These are phyloP conservation scores for Indicator maculatus DNA, from an alignment of 2,113 vertebrate species.

Conservation along the genomic window DNA sequence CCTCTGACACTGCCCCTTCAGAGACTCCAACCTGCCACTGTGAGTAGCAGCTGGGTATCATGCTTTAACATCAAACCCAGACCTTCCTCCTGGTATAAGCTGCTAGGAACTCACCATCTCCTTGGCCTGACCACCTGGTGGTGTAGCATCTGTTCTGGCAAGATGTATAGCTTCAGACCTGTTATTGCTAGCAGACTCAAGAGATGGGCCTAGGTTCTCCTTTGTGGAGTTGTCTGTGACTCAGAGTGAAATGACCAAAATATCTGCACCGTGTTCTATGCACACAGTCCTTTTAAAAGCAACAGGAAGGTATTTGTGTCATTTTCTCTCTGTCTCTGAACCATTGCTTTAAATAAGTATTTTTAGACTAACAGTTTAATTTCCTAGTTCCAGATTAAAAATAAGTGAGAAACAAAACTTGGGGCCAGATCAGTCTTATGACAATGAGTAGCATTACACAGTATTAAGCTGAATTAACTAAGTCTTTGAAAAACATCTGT, in stretches of 20 bases:
- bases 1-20: background rate
- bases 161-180: background rate
- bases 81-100: background rate
- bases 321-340: background rate
- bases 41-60: background rate
- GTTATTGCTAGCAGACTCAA: no score
- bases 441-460: background rate
- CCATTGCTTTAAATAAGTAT: background rate
- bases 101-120: background rate
- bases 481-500: background rate
- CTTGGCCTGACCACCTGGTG: background rate
- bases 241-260: background rate
- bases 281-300: background rate
- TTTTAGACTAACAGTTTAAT: background rate
- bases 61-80: background rate
- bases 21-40: background rate
- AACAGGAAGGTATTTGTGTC: background rate
- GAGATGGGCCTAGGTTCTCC: background rate
- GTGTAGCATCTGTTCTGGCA: background rate
- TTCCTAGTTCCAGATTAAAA: background rate
- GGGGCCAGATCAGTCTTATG: background rate
- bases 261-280: background rate
- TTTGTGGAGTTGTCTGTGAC: background rate
- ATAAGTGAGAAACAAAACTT: background rate
- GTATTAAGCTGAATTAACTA: background rate